phyloP scores from a whole-genome alignment of 2,888 invertebrate genomes.

The Smittia sp. region DNA sequence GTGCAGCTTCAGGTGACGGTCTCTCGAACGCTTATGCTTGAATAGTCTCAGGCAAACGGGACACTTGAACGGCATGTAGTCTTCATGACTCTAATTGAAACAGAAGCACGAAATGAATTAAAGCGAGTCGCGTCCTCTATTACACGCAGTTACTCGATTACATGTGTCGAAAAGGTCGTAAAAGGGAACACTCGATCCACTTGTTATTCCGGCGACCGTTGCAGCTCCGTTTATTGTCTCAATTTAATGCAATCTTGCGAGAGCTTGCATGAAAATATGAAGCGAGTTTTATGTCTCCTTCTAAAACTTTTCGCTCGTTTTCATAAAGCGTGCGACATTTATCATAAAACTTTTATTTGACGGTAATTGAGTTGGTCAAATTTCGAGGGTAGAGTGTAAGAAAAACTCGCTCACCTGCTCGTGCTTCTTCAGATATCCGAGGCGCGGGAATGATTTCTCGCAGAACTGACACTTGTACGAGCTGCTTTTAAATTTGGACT shows the following conservation, averaged over 20 bases:
- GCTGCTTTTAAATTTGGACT: constrained; percentile 54
- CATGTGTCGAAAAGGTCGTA: constrained; percentile 1
- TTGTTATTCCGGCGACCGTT: constrained; percentile 5
- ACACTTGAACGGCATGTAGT: constrained; percentile 90
- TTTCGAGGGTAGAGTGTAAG: neutral
- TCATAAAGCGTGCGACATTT: constrained; percentile 32
- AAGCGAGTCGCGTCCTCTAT: no score
- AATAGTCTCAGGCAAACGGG: constrained; percentile 88
- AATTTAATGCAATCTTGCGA: constrained; percentile 35
- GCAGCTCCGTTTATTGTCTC: constrained; percentile 31
- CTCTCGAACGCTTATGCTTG: constrained; percentile 91
- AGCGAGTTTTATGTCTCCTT: neutral
- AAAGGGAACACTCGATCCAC: neutral
- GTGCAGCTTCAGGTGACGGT: constrained; percentile 90
- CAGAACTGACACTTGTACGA: constrained; percentile 90
- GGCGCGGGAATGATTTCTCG: constrained; percentile 84
- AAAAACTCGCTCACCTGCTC: constrained; percentile 69
- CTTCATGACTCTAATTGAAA: constrained; percentile 72
- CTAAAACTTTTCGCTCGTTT: constrained; percentile 7
- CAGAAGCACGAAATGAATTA: constrained; percentile 30
- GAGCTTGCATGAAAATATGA: constrained; percentile 14
- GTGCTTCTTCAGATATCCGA: constrained; percentile 85
- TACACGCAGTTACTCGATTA: neutral
- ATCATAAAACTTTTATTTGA: constrained; percentile 8
- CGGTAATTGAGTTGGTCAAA: constrained; percentile 4